Evolutionary conservation across 92 coral and sea anemone genomes (phyloP).

Genomic region (Phymanthus crucifer): DNA sequence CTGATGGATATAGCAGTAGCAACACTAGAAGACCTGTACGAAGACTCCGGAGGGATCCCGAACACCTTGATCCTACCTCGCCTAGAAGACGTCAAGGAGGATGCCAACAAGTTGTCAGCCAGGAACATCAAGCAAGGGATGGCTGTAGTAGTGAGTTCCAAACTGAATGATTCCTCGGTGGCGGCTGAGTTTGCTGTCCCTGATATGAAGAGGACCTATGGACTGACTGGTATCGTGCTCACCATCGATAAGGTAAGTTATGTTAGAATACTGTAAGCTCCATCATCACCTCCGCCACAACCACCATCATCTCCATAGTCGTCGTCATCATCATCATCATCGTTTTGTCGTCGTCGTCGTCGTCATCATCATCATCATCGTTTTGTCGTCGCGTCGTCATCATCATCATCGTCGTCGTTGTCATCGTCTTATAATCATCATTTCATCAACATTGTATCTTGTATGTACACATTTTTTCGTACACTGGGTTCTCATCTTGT

Average conservation of each 20-base stretch:
- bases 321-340: too few relatives aligned
- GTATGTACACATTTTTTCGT: too few relatives aligned
- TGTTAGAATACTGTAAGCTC: neutral
- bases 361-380: too few relatives aligned
- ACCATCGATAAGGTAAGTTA: slow-evolving; percentile 76
- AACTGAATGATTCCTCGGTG: slow-evolving; percentile 49
- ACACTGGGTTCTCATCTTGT: too few relatives aligned
- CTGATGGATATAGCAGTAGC: slow-evolving; percentile 94
- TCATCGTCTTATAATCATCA: too few relatives aligned
- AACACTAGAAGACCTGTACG: slow-evolving; percentile 91
- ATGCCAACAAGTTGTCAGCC: slow-evolving; percentile 81
- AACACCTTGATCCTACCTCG: slow-evolving; percentile 71
- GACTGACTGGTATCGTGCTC: slow-evolving; percentile 82
- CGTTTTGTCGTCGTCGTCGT: too few relatives aligned
- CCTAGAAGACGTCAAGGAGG: slow-evolving; percentile 90
- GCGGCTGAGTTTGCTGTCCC: slow-evolving; percentile 83
- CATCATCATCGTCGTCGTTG: too few relatives aligned
- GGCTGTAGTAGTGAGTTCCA: slow-evolving; percentile 65
- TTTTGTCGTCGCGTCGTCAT: too few relatives aligned
- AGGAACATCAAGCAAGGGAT: slow-evolving; percentile 73
- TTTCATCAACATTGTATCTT: too few relatives aligned
- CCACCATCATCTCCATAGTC: too few relatives aligned
- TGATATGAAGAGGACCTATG: slow-evolving; percentile 91
- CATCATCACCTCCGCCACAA: too few relatives aligned
- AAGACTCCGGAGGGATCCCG: slow-evolving; percentile 96